Evolutionary conservation across 2,888 invertebrate species (phyloP), one percentile per base, ranked within the genome.

Genomic region (Epistrophella euchroma): DNA sequence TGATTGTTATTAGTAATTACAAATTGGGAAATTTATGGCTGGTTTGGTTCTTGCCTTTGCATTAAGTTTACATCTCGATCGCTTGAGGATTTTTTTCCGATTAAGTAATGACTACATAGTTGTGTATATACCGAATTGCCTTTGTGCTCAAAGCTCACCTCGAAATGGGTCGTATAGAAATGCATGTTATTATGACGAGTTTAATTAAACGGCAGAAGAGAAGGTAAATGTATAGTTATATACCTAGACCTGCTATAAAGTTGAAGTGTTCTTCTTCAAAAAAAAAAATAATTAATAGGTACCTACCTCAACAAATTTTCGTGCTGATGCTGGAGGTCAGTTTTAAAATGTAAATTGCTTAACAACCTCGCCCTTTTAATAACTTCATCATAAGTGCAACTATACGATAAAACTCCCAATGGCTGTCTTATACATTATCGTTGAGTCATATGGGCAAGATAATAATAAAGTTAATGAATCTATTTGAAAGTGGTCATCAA

Each of bases 111-210:
- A 40, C 52, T 25, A 71, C n/a, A 15, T 43, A 55, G 7, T 40
- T 11, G 19, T 17, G 32, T 28, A 40, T 4, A n/a, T n/a, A n/a
- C n/a, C n/a, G n/a, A n/a, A n/a, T 66, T 47, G 17, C 47, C 11
- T 50, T 50, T 47, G 19, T 47, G 2, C 13, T 50, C 37, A 74
- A 52, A n/a, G 13, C 22, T 50, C 37, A 74, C 74, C 52, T 74
- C 64, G 60, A 37, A 73, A 73, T 60, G 37, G 50, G 11, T 60
- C 37, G 60, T 55, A 56, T 35, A 9, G 17, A 15, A 62, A 73
- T 50, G 25, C 73, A 50, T 73, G 73, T 73, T 52, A 28, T 64
- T 64, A 64, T 64, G 62, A 40, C 40, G 28, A 55, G 19, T 74
- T 32, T 55, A 60, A 45, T 62, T 37, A 52, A 40, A 74, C 37